phyloP scores from a whole-genome alignment of 2,888 invertebrate genomes.

The Leucozona laternaria region DNA sequence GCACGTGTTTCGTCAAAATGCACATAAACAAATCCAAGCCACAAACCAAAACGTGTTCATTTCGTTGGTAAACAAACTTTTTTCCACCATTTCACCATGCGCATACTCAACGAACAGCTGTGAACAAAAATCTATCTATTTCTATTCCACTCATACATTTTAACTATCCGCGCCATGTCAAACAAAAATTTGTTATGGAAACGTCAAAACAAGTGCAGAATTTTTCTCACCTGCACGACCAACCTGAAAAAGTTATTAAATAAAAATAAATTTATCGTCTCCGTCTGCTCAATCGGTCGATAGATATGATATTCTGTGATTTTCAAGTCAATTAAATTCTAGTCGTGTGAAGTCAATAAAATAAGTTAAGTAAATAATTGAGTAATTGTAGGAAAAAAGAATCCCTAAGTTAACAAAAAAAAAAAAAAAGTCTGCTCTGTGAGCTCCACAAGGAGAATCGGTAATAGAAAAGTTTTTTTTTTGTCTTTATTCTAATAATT shows the following conservation, averaged over 20 bases:
- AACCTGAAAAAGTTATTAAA: constrained; percentile 27
- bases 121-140: constrained; percentile 18
- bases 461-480: constrained; percentile 35
- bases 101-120: constrained; percentile 64
- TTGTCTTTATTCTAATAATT: constrained; percentile 28
- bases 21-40: constrained; percentile 65
- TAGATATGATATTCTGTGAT: constrained; percentile 66
- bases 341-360: constrained; percentile 24
- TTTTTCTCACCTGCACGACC: constrained; percentile 66
- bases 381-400: background rate
- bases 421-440: background rate
- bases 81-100: constrained; percentile 33
- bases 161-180: constrained; percentile 55
- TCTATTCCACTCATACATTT: constrained; percentile 45
- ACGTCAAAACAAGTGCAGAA: constrained; percentile 72
- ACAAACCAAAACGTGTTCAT: constrained; percentile 68
- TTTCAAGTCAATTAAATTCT: constrained; percentile 57
- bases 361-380: constrained; percentile 22
- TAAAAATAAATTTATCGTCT: constrained; percentile 21
- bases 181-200: constrained; percentile 72
- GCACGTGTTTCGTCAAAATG: constrained; percentile 65
- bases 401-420: constrained; percentile 23
- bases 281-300: constrained; percentile 47
- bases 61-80: constrained; percentile 54
- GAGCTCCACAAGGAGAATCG: background rate